Conservation (phyloP, 2,113 vertebrate genomes). For the Gopherus flavomarginatus region DNA sequence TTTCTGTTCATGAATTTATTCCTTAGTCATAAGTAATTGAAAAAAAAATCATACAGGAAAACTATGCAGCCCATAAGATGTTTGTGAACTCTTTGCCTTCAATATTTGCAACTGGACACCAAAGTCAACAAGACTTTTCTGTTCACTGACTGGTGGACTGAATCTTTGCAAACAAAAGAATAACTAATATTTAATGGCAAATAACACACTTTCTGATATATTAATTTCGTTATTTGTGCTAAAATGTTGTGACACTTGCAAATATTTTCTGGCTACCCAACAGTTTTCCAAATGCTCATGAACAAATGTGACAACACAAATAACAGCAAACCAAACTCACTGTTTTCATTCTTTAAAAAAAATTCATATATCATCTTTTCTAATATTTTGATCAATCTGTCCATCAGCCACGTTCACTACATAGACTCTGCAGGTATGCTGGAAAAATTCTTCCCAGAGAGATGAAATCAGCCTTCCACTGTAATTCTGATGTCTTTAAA, state of each 20-base stretch:
- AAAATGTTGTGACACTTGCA: not conserved
- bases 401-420: not conserved
- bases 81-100: fast-evolving
- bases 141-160: fast-evolving
- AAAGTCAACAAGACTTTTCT: fast-evolving
- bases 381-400: not conserved
- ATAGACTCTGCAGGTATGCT: not conserved
- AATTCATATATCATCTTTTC: not conserved
- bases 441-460: not conserved
- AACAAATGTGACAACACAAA: not conserved
- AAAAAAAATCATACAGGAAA: not conserved
- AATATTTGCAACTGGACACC: not conserved
- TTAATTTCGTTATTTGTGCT: not conserved
- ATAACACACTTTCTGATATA: not conserved
- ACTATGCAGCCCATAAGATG: not conserved
- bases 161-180: not conserved
- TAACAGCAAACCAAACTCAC: not conserved
- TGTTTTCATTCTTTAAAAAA: not conserved
- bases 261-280: not conserved
- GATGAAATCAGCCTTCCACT: not conserved
- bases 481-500: not conserved
- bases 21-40: not conserved
- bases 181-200: not conserved
- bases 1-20: not conserved
- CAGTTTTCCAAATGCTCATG: not conserved